Conservation (phyloP, 2,113 vertebrate species). For the Oreochromis tanganicae region DNA sequence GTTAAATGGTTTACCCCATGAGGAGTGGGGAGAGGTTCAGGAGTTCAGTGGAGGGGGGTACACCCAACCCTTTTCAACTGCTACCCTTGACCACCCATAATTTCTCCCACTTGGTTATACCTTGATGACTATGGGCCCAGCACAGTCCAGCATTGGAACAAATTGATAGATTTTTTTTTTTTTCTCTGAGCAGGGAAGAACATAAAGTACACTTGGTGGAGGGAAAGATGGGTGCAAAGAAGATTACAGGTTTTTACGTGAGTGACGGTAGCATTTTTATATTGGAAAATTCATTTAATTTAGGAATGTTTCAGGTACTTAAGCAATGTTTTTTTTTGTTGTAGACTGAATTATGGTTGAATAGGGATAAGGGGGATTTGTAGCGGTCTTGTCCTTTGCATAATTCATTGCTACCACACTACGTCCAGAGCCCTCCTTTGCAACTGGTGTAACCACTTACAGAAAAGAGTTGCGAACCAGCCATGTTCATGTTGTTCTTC, state of each 20-base stretch:
- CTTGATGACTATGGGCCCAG: slow-evolving; percentile 20
- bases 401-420: not conserved
- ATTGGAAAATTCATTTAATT: not conserved
- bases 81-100: slow-evolving; percentile 43
- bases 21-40: slow-evolving; percentile 37
- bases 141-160: not conserved
- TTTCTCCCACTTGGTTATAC: slow-evolving; percentile 26
- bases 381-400: not conserved
- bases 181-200: not conserved
- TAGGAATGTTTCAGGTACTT: not conserved
- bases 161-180: not conserved
- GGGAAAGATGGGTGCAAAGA: not conserved
- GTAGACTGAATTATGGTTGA: not conserved
- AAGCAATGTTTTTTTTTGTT: not conserved
- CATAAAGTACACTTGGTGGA: not conserved
- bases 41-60: slow-evolving; percentile 45
- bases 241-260: not conserved
- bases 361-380: not conserved
- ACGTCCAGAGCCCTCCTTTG: not conserved
- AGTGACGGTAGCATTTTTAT: not conserved
- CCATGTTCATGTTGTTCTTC: not conserved
- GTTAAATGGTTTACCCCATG: slow-evolving; percentile 46
- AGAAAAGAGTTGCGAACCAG: not conserved
- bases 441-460: not conserved
- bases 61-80: slow-evolving; percentile 9